Evolutionary conservation across 1,140 invertebrate genomes (phyloP).

Genomic region (Hormaphis cornu): DNA sequence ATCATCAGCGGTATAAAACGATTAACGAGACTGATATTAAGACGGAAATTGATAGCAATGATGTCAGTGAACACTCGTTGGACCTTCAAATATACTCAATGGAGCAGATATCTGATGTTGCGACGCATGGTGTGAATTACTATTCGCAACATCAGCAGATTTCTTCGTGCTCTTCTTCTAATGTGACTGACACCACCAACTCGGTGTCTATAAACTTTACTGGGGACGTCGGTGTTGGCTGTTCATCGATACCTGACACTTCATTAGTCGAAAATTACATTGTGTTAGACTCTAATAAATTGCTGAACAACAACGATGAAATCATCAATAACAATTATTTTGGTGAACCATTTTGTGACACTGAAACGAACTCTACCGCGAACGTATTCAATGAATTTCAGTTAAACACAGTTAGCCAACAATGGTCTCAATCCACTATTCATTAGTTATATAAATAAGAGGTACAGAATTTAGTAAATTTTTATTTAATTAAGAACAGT

Average conservation of each 20-base stretch:
- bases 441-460: too few species aligned
- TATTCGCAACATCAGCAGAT: neutral
- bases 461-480: too few species aligned
- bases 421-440: conserved; percentile 1
- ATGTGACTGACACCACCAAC: neutral
- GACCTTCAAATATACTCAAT: too few species aligned
- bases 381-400: neutral
- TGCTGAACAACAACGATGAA: conserved; percentile 10
- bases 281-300: neutral
- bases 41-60: neutral
- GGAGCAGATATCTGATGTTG: too few species aligned
- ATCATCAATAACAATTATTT: neutral
- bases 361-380: neutral
- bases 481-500: too few species aligned
- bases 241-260: neutral
- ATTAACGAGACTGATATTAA: too few species aligned
- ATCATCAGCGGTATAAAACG: too few species aligned
- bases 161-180: too few species aligned
- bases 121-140: neutral
- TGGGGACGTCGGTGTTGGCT: neutral
- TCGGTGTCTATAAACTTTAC: neutral
- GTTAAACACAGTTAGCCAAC: neutral
- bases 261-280: neutral
- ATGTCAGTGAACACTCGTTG: neutral
- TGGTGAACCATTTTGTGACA: neutral